Conservation (phyloP, 1,140 invertebrate species). For the Trichonephila clavipes region DNA sequence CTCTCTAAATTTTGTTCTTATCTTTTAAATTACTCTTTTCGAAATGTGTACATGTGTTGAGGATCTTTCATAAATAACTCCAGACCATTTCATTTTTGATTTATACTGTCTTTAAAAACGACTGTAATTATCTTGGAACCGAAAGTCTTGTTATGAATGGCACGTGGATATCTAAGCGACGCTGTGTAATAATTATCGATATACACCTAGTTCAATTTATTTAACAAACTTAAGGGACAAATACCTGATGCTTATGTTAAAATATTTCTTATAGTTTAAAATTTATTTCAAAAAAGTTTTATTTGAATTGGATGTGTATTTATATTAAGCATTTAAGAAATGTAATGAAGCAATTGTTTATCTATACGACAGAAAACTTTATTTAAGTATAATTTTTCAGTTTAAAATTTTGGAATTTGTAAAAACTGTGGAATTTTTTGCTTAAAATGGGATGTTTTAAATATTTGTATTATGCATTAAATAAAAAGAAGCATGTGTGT, state of each 20-base stretch:
- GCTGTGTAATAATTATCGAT: constrained; percentile 13
- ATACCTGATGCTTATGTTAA: not conserved
- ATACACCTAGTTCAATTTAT: not conserved
- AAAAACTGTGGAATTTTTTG: too few species aligned
- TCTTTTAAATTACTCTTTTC: constrained; percentile 16
- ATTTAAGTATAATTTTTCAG: too few species aligned
- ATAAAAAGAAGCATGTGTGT: too few species aligned
- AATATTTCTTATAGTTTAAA: not conserved
- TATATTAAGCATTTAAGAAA: too few species aligned
- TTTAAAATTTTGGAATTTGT: too few species aligned
- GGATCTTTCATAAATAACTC: constrained; percentile 4
- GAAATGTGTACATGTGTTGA: not conserved
- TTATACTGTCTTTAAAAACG: not conserved
- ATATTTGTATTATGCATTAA: too few species aligned
- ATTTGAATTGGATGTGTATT: too few species aligned
- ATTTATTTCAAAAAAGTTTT: too few species aligned
- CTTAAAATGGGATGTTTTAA: too few species aligned
- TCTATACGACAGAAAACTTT: too few species aligned
- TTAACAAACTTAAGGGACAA: not conserved
- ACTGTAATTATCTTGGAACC: not conserved
- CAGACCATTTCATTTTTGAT: not conserved
- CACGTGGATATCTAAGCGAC: not conserved
- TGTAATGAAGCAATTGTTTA: too few species aligned
- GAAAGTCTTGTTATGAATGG: not conserved
- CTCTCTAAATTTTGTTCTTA: constrained; percentile 10